These are phyloP conservation scores for Philereme vetulata DNA, from an alignment of 2,888 invertebrate genomes.

Conservation along the genomic window DNA sequence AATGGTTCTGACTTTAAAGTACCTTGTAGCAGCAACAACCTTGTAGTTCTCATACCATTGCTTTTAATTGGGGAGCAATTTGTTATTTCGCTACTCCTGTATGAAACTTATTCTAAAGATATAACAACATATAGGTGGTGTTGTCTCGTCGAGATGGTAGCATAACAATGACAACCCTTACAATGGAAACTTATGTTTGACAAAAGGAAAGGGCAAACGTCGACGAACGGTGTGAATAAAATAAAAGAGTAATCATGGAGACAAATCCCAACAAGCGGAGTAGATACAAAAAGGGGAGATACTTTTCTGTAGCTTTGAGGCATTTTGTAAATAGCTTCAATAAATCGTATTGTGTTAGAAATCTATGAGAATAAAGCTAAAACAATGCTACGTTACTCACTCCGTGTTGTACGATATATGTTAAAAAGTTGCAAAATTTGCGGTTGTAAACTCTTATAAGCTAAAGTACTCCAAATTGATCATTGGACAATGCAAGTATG, in stretches of 20 bases:
- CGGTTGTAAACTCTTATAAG: constrained; percentile 20
- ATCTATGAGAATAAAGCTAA: no score
- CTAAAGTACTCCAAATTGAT: constrained; percentile 33
- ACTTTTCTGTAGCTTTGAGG: constrained; percentile 1
- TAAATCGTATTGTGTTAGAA: no score
- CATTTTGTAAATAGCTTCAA: neutral
- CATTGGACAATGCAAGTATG: constrained; percentile 57
- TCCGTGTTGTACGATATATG: neutral
- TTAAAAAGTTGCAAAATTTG: neutral
- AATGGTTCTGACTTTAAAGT: constrained; percentile 27
- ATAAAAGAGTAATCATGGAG: constrained; percentile 61
- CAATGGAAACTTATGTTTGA: constrained; percentile 69
- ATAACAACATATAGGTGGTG: constrained; percentile 46
- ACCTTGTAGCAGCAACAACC: constrained; percentile 2
- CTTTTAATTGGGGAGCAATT: constrained; percentile 7
- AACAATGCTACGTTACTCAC: no score
- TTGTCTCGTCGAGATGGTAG: constrained; percentile 53
- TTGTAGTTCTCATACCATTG: neutral
- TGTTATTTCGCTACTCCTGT: constrained; percentile 1
- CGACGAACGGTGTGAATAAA: constrained; percentile 64
- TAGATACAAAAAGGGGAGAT: constrained; percentile 29
- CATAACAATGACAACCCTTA: constrained; percentile 67
- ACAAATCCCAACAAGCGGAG: constrained; percentile 54
- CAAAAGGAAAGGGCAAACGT: constrained; percentile 62
- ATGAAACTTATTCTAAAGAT: constrained; percentile 3